Percentiles rank a stretch among this genome's conserved stretches.
Evolutionary conservation across 1,140 invertebrate species (phyloP).

Genomic region (Aphaenogaster rudis): DNA sequence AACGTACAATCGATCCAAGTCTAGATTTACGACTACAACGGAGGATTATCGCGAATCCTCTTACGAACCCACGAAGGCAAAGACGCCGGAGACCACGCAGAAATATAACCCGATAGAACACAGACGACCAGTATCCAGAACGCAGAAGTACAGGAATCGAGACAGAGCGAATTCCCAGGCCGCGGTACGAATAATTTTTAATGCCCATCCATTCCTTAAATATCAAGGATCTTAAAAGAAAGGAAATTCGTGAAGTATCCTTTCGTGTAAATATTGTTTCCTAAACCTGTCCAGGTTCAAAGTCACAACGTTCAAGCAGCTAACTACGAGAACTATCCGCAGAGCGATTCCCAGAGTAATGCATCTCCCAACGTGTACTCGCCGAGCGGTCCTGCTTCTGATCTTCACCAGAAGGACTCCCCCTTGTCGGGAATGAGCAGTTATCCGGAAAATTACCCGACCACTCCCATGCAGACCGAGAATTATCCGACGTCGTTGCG

Average conservation of each 20-base stretch:
- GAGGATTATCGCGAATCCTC: slow-evolving; percentile 81
- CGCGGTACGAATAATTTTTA: slow-evolving; percentile 57
- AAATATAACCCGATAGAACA: slow-evolving; percentile 76
- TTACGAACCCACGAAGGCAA: slow-evolving; percentile 82
- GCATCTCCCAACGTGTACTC: slow-evolving; percentile 26
- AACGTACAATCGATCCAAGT: slow-evolving; percentile 80
- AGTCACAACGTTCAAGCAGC: slow-evolving; percentile 65
- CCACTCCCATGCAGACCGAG: slow-evolving; percentile 69
- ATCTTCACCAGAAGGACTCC: slow-evolving; percentile 42
- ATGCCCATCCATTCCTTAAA: not conserved
- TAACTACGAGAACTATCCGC: slow-evolving; percentile 64
- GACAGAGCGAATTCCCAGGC: slow-evolving; percentile 67
- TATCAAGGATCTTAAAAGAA: not conserved
- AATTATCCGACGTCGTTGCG: slow-evolving; percentile 74
- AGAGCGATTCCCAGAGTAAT: slow-evolving; percentile 57
- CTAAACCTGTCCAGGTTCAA: slow-evolving; percentile 66
- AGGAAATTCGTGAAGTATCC: not conserved
- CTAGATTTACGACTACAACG: slow-evolving; percentile 80
- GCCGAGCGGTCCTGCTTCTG: slow-evolving; percentile 2
- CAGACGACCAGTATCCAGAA: slow-evolving; percentile 75
- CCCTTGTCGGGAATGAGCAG: slow-evolving; percentile 23
- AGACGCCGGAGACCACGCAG: slow-evolving; percentile 77
- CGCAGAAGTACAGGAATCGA: slow-evolving; percentile 75
- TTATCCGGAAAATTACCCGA: slow-evolving; percentile 79
- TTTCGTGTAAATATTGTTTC: not conserved